phyloP scores from a whole-genome alignment of 2,888 invertebrate species.

The Platycnemis pennipes region DNA sequence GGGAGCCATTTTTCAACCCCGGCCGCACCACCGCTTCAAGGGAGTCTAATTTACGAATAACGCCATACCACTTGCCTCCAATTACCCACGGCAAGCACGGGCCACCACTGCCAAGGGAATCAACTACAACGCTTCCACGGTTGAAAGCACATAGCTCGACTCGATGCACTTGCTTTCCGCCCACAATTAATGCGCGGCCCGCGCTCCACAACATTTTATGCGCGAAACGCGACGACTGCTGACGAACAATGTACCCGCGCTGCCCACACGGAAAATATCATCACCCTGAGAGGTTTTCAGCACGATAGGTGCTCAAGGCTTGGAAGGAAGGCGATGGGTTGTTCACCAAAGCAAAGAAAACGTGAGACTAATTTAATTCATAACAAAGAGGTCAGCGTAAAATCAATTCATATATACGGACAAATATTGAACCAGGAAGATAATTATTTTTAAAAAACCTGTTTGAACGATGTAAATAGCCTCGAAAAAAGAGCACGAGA shows the following conservation, averaged over 20 bases:
- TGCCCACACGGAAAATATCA: neutral
- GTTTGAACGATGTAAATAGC: no score
- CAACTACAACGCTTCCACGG: neutral
- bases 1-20: neutral
- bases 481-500: no score
- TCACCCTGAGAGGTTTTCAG: neutral
- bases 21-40: slow-evolving; percentile 6
- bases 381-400: neutral
- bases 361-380: neutral
- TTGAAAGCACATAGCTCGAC: neutral
- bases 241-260: neutral
- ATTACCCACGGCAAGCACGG: slow-evolving; percentile 13
- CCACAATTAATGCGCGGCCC: neutral
- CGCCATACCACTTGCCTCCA: neutral
- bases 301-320: neutral
- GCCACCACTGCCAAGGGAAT: slow-evolving; percentile 16
- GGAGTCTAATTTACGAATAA: neutral
- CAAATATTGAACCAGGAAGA: no score
- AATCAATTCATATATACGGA: no score
- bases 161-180: neutral
- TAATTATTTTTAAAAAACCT: no score
- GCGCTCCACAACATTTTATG: slow-evolving; percentile 13
- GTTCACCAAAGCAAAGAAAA: neutral
- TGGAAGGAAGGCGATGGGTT: neutral
- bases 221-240: neutral